phyloP scores from a whole-genome alignment of 1,140 invertebrate species.

The Brachystomella parvula region DNA sequence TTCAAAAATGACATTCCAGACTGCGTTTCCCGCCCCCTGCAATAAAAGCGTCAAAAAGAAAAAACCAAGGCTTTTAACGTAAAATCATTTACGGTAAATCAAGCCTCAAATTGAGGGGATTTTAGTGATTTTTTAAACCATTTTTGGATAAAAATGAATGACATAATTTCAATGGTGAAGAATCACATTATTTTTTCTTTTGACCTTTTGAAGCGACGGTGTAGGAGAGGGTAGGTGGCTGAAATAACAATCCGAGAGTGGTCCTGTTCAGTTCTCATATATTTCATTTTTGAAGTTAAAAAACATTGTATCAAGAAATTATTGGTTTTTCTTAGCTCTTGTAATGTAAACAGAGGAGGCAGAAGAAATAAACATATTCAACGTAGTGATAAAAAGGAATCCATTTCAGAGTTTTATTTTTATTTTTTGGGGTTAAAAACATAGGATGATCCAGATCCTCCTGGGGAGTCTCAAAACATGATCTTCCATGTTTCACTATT shows the following conservation, averaged over 20 bases:
- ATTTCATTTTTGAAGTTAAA: background rate
- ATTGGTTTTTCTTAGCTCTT: background rate
- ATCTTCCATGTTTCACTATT: background rate
- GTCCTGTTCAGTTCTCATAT: background rate
- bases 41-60: too few species aligned
- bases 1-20: too few species aligned
- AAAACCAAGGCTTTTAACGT: too few species aligned
- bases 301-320: background rate
- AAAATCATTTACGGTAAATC: too few species aligned
- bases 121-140: too few species aligned
- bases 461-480: conserved; percentile 3
- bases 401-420: background rate
- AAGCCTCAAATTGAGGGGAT: too few species aligned
- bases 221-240: background rate
- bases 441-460: background rate
- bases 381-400: conserved; percentile 7
- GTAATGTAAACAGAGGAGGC: conserved; percentile 3
- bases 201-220: background rate
- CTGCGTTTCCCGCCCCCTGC: too few species aligned
- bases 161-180: background rate
- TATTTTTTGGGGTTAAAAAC: background rate
- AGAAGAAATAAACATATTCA: conserved; percentile 6
- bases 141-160: background rate
- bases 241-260: background rate
- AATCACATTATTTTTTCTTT: background rate